Base-by-base conservation (phyloP, 2,113 vertebrate species). In the Canis aureus region DNA sequence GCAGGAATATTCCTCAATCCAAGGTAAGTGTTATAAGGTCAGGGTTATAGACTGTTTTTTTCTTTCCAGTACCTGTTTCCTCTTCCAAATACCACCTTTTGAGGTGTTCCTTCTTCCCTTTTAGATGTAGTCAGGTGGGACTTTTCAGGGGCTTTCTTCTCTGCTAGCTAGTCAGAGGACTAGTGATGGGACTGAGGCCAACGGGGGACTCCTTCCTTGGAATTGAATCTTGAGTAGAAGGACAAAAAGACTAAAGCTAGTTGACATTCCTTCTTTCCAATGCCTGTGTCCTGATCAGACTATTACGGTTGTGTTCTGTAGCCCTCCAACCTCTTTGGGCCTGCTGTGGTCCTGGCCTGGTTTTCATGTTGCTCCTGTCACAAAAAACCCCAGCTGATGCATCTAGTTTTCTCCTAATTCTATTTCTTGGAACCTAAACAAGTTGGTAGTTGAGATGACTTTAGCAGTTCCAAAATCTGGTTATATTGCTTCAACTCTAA, bases 211-310 rank as follows among this genome's bases (percentile, higher is more conserved):
- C 2, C n/a, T 32, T 60, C 3, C 43, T 92, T 89, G 38, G 78
- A 97, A 85, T 86, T 15, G 60, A 62, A 62, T 94, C 74, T 96
- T 87, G 22, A 93, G 13, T 20, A 91, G 27, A 60, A 35, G 23
- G 12, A 32, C 62, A 66, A 69, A 76, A 87, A 64, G 87, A 88
- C 12, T 17, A 43, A 71, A 55, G 62, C 29, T 53, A 32, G n/a
- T 79, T 93, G 83, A 20, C 22, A 43, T 38, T 83, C 6, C 25
- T 88, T 64, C 64, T 19, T 88, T 82, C n/a, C 27, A 38, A 5
- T 23, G 25, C 15, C 11, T 13, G 20, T 83, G 25, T n/a, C 20
- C 11, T 82, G 13, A 86, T 74, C 25, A 20, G 51, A 80, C 6
- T 55, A 3, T 51, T 8, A 8, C 2, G 12, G 4, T 60, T 60